Evolutionary conservation across 2,888 invertebrate genomes (phyloP).

Genomic region (Xiphydria camelus): DNA sequence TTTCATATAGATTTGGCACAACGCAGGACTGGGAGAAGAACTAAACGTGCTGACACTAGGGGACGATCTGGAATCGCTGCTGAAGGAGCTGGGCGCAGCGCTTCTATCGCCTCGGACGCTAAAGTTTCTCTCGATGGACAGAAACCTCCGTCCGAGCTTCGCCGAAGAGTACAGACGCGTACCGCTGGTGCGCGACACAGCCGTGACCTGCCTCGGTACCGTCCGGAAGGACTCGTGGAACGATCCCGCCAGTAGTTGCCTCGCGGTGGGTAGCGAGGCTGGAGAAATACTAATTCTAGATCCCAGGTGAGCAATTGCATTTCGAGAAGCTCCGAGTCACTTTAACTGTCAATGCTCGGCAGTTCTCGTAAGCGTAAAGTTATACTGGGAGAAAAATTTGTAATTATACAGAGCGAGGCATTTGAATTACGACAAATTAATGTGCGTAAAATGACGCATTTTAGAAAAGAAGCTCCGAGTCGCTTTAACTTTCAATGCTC

Average conservation of each 20-base stretch:
- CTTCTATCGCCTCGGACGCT: conserved; percentile 47
- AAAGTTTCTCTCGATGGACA: conserved; percentile 47
- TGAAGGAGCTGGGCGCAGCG: conserved; percentile 48
- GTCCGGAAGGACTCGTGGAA: conserved; percentile 49
- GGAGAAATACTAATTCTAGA: conserved; percentile 84
- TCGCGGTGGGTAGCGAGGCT: conserved; percentile 87
- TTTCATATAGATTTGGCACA: conserved; percentile 50
- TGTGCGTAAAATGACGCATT: no score
- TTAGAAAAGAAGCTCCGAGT: no score
- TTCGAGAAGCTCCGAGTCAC: not conserved
- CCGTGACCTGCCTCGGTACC: conserved; percentile 39
- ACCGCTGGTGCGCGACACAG: conserved; percentile 42
- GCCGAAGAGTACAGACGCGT: conserved; percentile 45
- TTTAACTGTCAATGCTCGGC: no score
- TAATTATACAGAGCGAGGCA: no score
- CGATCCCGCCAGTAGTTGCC: conserved; percentile 60
- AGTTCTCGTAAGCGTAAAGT: no score
- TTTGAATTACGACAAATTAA: no score
- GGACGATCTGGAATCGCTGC: conserved; percentile 42
- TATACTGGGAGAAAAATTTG: not conserved
- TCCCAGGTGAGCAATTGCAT: conserved; percentile 57
- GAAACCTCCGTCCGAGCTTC: conserved; percentile 39
- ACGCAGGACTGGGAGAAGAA: conserved; percentile 49
- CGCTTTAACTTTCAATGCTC: no score
- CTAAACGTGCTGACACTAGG: conserved; percentile 41